A percentile compares a stretch with the other conserved stretches of the same genome.
These are phyloP conservation scores for Agrotis ipsilon DNA, from an alignment of 2,888 invertebrate genomes.

Conservation along the genomic window DNA sequence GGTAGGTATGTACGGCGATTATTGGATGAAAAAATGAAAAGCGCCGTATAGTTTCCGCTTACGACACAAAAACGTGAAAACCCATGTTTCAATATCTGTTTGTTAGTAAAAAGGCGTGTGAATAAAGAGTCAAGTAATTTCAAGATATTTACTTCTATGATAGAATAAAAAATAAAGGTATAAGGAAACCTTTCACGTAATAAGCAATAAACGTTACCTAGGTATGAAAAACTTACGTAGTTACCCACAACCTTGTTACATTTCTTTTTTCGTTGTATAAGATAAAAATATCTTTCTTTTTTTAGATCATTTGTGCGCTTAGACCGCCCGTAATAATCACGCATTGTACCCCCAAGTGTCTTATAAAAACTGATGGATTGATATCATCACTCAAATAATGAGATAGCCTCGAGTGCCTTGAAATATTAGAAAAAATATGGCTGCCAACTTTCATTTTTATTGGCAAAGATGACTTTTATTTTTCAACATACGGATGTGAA, in stretches of 20 bases:
- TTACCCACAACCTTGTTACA: constrained; percentile 8
- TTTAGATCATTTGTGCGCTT: constrained; percentile 7
- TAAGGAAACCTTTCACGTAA: constrained; percentile 15
- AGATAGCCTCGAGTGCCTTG: constrained; percentile 41
- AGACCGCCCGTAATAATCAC: constrained; percentile 46
- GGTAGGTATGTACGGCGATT: too few relatives aligned
- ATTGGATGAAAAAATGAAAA: too few relatives aligned
- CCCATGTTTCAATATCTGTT: too few relatives aligned
- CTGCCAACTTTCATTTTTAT: constrained; percentile 48
- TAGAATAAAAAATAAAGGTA: constrained; percentile 3
- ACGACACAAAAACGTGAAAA: too few relatives aligned
- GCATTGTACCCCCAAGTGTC: constrained; percentile 47
- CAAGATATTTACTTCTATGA: constrained; percentile 17
- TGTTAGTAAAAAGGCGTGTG: background rate
- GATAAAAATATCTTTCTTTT: constrained; percentile 27
- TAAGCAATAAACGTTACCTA: background rate
- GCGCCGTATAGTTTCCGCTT: too few relatives aligned
- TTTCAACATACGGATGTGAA: constrained; percentile 36
- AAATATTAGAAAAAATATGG: constrained; percentile 53
- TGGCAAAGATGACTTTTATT: constrained; percentile 44
- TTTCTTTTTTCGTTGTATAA: constrained; percentile 23
- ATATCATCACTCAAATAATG: constrained; percentile 60
- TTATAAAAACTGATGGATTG: constrained; percentile 63
- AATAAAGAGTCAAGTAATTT: constrained; percentile 10
- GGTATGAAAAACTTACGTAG: constrained; percentile 25